Base-by-base conservation (phyloP, 1,140 invertebrate genomes). In the Diorhabda sublineata region DNA sequence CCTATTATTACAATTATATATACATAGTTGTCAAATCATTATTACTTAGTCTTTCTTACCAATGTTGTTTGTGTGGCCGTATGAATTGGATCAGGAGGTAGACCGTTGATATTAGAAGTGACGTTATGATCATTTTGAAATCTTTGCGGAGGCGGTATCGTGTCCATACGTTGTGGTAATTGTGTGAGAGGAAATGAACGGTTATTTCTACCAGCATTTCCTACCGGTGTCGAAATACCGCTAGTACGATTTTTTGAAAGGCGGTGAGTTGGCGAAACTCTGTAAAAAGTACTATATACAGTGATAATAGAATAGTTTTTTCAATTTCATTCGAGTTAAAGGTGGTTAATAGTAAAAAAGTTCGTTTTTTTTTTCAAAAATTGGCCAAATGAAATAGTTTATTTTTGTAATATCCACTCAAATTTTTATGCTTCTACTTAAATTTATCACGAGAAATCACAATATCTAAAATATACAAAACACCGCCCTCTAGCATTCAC, bases 51-150 rank as follows among this genome's bases (percentile, higher is more conserved):
- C 6, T 2, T 79, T 85, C 87, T 87, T 83, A 91, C 90, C 79
- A 91, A 85, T 73, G 89, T 91, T 42, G 89, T 91, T 82, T 91
- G 90, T 63, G 86, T 87, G 64, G 87, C 86, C 72, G 84, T 83
- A 70, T 77, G 78, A 64, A 75, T 78, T 60, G 71, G 74, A 45
- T 73, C 75, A 26, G 70, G 68, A 45, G 67, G 66, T 11, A 75
- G 56, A 45, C 76, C 77, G 67, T 79, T 80, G 44, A 74, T 67
- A 11, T 71, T 67, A 61, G 68, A 64, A 58, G 60, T 67, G n/a
- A 9, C 45, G 7, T 11, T 60, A 52, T 58, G 44, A 41, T 76
- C 61, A 65, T 78, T 80, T 70, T 75, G 78, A 70, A 75, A 79
- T 60, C 76, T 72, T 61, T 74, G 73, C 41, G 75, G 76, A 42